These are phyloP conservation scores for Drosophila flavopinicola DNA, from an alignment of 2,888 invertebrate genomes.

Conservation along the genomic window DNA sequence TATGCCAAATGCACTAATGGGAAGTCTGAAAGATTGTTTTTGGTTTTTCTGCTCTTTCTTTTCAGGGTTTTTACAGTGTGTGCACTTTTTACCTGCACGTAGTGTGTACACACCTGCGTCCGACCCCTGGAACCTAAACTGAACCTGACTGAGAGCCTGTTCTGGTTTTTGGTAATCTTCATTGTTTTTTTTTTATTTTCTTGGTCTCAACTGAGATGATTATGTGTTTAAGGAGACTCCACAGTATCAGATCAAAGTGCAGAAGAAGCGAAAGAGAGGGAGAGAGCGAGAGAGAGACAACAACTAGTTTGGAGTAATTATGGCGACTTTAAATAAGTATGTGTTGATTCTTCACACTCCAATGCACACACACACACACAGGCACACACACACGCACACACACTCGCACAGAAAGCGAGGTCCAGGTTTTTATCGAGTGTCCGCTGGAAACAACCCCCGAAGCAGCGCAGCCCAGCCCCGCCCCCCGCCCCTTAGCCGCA, in stretches of 20 bases:
- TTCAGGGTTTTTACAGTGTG: not conserved
- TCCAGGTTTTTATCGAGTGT: not conserved
- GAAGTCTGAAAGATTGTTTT: too few species aligned
- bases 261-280: not conserved
- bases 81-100: constrained; percentile 7
- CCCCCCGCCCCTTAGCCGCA: not conserved
- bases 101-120: constrained; percentile 1
- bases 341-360: constrained; percentile 56
- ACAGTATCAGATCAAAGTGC: not conserved
- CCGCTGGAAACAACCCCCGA: constrained; percentile 31
- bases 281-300: not conserved
- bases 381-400: too few species aligned
- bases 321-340: constrained; percentile 48
- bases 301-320: constrained; percentile 34
- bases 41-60: too few species aligned
- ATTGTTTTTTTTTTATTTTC: too few species aligned
- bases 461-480: not conserved
- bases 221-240: not conserved
- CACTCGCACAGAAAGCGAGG: not conserved
- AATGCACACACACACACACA: constrained; percentile 23
- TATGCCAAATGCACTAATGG: not conserved
- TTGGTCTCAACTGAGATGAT: not conserved
- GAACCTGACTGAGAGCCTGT: not conserved
- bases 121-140: not conserved
- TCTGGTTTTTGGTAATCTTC: not conserved